Base-by-base conservation (phyloP, 2,797 vertebrate species). In the Centroberyx gerrardi region DNA sequence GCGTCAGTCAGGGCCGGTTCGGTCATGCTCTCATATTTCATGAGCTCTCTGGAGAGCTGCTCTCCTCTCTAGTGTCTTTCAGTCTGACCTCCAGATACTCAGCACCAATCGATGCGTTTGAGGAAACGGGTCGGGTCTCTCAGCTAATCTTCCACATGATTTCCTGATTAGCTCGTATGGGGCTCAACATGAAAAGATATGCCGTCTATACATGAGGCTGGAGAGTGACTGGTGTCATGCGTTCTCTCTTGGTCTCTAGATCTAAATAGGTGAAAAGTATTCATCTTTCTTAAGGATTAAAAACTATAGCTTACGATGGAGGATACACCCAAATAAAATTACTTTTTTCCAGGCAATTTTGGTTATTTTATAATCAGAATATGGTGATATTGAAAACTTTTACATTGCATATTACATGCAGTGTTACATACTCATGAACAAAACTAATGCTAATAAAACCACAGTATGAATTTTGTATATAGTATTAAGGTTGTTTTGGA, bases 61-160 rank as follows among this genome's bases (percentile, higher is more conserved):
- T 48, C 44, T 67, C 51, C 44, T 55, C 14, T 29, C 64, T 8
- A 27, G 33, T 48, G 42, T 48, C 55, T 33, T 14, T 33, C 56
- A 36, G 31, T 17, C 33, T 61, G 27, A 7, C 58, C 33, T 68
- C 28, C 40, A 66, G 63, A 61, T 18, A 2, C 56, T 38, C n/a
- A 13, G 10, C 46, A 71, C 58, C 27, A 31, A 42, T 62, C 48
- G 14, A 61, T 71, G 46, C 8, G 42, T 44, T 18, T 2, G 18
- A 22, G 8, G 56, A 13, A 7, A n/a, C n/a, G n/a, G n/a, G 38
- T 5, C 29, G 52, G 38, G 5, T 7, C 5, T 40, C 52, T 58
- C 9, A 27, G 28, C 15, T 71, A 53, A 40, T 71, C 33, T 53
- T 36, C 38, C 27, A 33, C 66, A 56, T 48, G 66, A 40, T 52